Conservation (phyloP, 2,797 vertebrate species). For the Helicolenus hilgendorfi region DNA sequence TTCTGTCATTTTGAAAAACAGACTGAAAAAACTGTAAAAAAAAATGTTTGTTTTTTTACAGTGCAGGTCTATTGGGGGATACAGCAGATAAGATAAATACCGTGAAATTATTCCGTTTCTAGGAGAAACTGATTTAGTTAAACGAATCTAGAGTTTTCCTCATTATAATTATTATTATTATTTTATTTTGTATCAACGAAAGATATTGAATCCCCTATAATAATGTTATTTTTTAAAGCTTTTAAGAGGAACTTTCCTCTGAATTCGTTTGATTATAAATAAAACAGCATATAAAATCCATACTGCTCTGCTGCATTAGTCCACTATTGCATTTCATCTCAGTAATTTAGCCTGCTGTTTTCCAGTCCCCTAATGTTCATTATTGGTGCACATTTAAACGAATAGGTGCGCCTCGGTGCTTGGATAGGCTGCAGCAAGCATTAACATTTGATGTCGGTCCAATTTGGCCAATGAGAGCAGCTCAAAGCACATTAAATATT, state of each 20-base stretch:
- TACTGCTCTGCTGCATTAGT: neutral
- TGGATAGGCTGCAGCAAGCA: conserved; percentile 62
- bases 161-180: no score
- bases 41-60: no score
- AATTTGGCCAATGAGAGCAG: conserved; percentile 75
- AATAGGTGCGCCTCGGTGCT: neutral
- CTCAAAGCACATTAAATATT: conserved; percentile 86
- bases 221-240: neutral
- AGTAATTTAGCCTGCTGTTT: conserved; percentile 1
- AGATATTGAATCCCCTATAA: neutral
- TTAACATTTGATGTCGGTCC: conserved; percentile 86
- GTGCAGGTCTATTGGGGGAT: no score
- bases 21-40: no score
- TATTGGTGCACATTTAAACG: conserved; percentile 52
- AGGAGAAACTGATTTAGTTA: no score
- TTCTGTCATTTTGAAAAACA: no score
- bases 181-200: neutral
- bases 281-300: neutral
- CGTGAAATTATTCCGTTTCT: no score
- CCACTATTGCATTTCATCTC: conserved; percentile 11
- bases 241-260: neutral
- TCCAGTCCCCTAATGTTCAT: conserved; percentile 33
- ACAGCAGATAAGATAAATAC: no score
- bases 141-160: no score
- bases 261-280: neutral